Evolutionary conservation across 2,113 vertebrate species (phyloP), one percentile per base, ranked within the genome.

Genomic region (Equus przewalskii): DNA sequence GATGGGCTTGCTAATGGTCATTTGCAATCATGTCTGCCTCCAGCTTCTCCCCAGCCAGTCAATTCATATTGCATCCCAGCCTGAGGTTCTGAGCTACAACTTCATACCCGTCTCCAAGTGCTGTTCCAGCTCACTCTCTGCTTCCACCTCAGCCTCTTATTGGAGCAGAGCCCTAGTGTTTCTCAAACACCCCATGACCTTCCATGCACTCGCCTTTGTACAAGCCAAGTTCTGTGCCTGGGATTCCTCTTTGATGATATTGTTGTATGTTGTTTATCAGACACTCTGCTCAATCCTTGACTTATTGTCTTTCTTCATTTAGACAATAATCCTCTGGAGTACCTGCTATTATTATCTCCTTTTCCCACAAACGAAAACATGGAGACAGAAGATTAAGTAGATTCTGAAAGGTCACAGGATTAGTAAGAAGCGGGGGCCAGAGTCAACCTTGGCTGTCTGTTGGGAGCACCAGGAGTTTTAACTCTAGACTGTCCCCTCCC

Each of bases 61-160:
- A 4, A 3, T 54, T 75, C 65, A 49, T 6, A 3, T 13, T 12
- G 30, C 18, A 3, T 44, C 51, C 9, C 13, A 3, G 11, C 67
- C 41, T 26, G 12, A 80, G 56, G 6, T 22, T 22, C 18, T 19
- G 15, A 30, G 14, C 36, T 60, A 4, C 16, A 26, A 6, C 14
- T 2, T 7, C 28, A 36, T 5, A 0, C 19, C 30, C 3, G 3
- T 11, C 7, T 33, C 67, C 3, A 11, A 2, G 4, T 41, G 7
- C 72, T 24, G 26, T 1, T 44, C 41, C 41, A 41, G 26, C 13
- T 82, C 33, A 54, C 30, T 1, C 14, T 18, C 7, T 41, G 36
- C 65, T 54, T 76, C 67, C 22, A 7, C 16, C 22, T 76, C 41
- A 79, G 21, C 49, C 10, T 0, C 13, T 56, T 7, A 3, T 1